Conservation (phyloP, 92 coral and sea anemone species). For the Diadumene lineata region DNA sequence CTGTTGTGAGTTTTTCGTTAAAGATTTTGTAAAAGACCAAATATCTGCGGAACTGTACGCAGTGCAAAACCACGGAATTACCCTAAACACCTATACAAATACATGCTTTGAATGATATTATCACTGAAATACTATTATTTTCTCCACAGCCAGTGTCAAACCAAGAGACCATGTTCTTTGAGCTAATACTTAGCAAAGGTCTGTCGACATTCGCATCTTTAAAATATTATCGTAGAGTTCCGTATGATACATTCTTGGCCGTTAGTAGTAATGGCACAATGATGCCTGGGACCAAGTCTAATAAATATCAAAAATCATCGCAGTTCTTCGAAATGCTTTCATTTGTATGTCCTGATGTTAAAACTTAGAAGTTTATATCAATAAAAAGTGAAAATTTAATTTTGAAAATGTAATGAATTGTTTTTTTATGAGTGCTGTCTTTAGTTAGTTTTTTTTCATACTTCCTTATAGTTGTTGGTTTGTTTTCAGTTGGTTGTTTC, state of each 20-base stretch:
- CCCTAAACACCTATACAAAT: too few species aligned
- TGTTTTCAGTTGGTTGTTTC: too few species aligned
- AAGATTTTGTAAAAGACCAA: too few species aligned
- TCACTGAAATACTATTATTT: too few species aligned
- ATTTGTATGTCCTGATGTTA: neutral
- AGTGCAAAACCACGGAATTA: too few species aligned
- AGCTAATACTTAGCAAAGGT: slow-evolving; percentile 4
- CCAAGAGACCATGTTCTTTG: slow-evolving; percentile 18
- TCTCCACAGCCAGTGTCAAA: slow-evolving; percentile 2
- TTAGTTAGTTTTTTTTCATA: neutral
- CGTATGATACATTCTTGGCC: slow-evolving; percentile 16
- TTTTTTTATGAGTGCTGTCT: too few species aligned
- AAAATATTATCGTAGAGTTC: slow-evolving; percentile 10
- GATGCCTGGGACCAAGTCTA: slow-evolving; percentile 13
- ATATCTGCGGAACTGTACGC: too few species aligned
- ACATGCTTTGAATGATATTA: too few species aligned
- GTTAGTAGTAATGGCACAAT: slow-evolving; percentile 27
- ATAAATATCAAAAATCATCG: slow-evolving; percentile 6
- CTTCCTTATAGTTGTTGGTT: too few species aligned
- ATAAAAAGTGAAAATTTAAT: neutral
- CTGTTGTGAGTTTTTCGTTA: too few species aligned
- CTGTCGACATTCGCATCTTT: slow-evolving; percentile 22
- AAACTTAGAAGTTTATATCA: neutral
- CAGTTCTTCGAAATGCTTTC: slow-evolving; percentile 8
- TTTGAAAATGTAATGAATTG: neutral